phyloP scores from a whole-genome alignment of 2,888 invertebrate genomes.

The Neoscelio sp. region DNA sequence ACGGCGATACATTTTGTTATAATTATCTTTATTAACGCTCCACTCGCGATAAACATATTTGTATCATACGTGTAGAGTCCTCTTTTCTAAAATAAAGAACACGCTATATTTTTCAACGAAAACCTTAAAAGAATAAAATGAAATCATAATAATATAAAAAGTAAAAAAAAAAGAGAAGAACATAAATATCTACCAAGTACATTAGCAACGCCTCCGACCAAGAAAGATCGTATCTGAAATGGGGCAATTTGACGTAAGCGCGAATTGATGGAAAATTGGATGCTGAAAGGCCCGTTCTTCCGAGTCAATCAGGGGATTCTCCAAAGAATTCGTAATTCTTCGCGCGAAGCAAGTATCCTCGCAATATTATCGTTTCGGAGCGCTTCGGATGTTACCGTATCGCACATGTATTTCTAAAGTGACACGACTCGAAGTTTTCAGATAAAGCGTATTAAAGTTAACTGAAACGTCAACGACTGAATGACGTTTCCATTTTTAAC shows the following conservation, averaged over 20 bases:
- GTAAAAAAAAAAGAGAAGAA: background rate
- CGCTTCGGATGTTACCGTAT: constrained; percentile 40
- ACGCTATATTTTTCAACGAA: no score
- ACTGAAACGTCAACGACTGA: no score
- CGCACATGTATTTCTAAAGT: no score
- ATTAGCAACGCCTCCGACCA: constrained; percentile 14
- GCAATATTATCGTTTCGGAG: constrained; percentile 78
- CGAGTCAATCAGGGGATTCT: constrained; percentile 64
- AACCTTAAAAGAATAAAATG: no score
- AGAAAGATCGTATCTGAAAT: constrained; percentile 8
- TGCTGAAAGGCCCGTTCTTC: constrained; percentile 60
- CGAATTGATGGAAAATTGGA: constrained; percentile 60
- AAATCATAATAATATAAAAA: background rate
- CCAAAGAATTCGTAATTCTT: constrained; percentile 74
- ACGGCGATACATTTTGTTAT: constrained; percentile 59
- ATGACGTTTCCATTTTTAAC: no score
- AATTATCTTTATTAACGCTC: constrained; percentile 62
- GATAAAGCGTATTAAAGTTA: no score
- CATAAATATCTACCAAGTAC: constrained; percentile 5
- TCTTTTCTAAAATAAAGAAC: no score
- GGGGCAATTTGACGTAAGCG: constrained; percentile 42
- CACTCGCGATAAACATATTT: constrained; percentile 45
- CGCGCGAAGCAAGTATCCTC: constrained; percentile 73
- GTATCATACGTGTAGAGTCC: constrained; percentile 20
- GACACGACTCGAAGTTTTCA: no score